phyloP scores from a whole-genome alignment of 92 coral and sea anemone genomes.

The Paragorgia papillata region DNA sequence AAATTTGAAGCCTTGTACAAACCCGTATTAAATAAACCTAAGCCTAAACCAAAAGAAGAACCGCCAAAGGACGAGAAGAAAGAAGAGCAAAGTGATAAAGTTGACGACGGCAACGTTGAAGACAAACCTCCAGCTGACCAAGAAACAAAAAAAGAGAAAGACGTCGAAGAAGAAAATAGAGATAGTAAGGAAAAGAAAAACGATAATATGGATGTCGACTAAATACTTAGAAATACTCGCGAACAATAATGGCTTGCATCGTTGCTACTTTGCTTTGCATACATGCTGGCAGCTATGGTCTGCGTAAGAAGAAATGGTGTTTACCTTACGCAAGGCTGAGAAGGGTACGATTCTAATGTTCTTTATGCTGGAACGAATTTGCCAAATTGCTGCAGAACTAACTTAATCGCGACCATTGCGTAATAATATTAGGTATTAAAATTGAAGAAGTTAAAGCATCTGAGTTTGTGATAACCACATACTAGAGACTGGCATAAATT shows the following conservation, averaged over 20 bases:
- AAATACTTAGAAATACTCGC: constrained; percentile 13
- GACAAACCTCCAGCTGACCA: not conserved
- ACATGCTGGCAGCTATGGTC: not conserved
- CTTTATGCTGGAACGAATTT: no score
- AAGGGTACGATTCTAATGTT: no score
- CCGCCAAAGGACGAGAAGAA: constrained; percentile 91
- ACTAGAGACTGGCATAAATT: no score
- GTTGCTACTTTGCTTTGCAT: not conserved
- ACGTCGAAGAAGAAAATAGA: constrained; percentile 12
- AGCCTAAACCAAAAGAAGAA: constrained; percentile 83
- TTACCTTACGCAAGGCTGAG: no score
- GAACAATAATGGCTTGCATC: not conserved
- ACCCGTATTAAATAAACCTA: constrained; percentile 83
- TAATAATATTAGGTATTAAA: no score
- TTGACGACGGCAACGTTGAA: not conserved
- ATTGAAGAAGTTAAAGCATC: no score
- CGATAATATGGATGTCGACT: constrained; percentile 60
- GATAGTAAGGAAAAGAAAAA: constrained; percentile 47
- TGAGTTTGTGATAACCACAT: no score
- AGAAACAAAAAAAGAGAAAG: constrained; percentile 35
- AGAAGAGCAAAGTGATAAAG: constrained; percentile 27
- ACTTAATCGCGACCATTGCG: no score
- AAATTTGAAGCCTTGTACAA: constrained; percentile 81
- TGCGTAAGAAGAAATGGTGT: not conserved
- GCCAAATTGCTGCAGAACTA: no score